phyloP scores from a whole-genome alignment of 2,113 vertebrate species.

The Sprattus sprattus region DNA sequence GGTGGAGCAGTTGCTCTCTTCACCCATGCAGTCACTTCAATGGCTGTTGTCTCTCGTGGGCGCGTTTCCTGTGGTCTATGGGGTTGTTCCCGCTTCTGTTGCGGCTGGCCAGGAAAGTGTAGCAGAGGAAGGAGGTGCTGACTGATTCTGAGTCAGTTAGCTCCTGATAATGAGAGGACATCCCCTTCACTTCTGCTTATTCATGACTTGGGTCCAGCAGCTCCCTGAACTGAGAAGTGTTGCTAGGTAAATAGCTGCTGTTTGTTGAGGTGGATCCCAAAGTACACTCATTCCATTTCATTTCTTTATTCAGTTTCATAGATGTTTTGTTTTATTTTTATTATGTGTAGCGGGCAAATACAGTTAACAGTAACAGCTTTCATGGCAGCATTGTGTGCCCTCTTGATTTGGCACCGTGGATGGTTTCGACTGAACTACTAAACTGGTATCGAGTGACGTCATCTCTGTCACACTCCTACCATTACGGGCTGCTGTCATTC shows the following conservation, averaged over 20 bases:
- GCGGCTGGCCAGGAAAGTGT: not conserved
- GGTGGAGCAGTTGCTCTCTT: not conserved
- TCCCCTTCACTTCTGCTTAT: not conserved
- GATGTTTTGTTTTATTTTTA: not conserved
- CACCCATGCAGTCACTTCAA: not conserved
- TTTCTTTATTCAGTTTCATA: not conserved
- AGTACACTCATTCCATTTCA: not conserved
- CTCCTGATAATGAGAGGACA: slow-evolving; percentile 1
- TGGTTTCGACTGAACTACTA: not conserved
- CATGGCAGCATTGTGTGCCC: not conserved
- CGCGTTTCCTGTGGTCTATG: not conserved
- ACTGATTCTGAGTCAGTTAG: slow-evolving; percentile 2
- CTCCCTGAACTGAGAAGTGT: not conserved
- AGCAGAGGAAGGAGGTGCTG: not conserved
- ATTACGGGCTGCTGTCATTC: not conserved
- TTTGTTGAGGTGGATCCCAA: not conserved
- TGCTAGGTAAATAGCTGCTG: not conserved
- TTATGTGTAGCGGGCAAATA: not conserved
- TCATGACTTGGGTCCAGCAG: not conserved
- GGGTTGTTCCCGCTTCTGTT: not conserved
- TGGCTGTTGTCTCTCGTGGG: not conserved
- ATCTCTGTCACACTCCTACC: not conserved
- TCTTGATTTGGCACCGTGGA: not conserved
- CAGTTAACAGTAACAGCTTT: not conserved
- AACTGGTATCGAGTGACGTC: not conserved